These are phyloP conservation scores for Oncorhynchus kisutch DNA, from an alignment of 2,113 vertebrate genomes.

Conservation along the genomic window DNA sequence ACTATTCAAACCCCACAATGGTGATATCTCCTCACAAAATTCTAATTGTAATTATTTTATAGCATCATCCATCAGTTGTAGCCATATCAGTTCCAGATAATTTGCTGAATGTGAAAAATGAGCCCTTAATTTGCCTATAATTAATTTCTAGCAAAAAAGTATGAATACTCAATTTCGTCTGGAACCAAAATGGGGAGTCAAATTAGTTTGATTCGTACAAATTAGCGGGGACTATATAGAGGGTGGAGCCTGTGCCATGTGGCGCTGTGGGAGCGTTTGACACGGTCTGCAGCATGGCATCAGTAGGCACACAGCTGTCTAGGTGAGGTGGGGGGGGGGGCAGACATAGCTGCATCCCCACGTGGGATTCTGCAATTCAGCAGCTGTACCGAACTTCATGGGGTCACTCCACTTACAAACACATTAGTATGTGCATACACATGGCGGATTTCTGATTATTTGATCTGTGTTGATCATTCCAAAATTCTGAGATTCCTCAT, in stretches of 20 bases:
- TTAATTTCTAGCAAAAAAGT: conserved; percentile 45
- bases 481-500: too few species aligned
- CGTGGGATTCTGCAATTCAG: background rate
- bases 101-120: conserved; percentile 44
- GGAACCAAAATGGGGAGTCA: conserved; percentile 35
- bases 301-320: conserved; percentile 31
- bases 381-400: background rate
- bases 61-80: conserved; percentile 42
- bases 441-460: background rate
- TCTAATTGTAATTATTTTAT: background rate
- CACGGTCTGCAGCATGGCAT: conserved; percentile 4
- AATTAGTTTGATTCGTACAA: conserved; percentile 54
- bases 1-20: too few species aligned
- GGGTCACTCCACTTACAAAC: background rate
- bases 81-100: conserved; percentile 27
- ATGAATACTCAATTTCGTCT: conserved; percentile 21
- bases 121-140: conserved; percentile 36
- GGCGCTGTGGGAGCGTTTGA: conserved; percentile 17
- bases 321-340: background rate
- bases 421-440: background rate
- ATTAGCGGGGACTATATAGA: conserved; percentile 31
- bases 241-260: conserved; percentile 22
- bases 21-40: background rate
- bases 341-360: background rate
- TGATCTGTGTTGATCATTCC: too few species aligned